Percentiles rank a stretch among this genome's conserved stretches.
Conservation (phyloP, 1,140 invertebrate genomes). For the Aphidius gifuensis region DNA sequence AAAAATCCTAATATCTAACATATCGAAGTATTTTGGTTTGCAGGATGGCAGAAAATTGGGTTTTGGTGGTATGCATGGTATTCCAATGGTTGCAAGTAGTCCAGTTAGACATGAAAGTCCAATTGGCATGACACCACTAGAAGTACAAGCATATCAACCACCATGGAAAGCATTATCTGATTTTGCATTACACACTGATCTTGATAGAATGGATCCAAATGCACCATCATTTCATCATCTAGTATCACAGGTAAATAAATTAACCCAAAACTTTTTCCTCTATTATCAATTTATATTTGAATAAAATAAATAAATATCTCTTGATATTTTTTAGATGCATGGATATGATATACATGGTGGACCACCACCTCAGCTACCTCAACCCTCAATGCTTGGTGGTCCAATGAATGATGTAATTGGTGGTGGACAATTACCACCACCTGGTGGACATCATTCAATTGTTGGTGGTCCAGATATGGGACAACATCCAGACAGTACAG, state of each 20-base stretch:
- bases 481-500: constrained; percentile 76
- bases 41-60: constrained; percentile 91
- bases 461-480: constrained; percentile 50
- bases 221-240: constrained; percentile 93
- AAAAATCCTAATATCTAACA: constrained; percentile 26
- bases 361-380: constrained; percentile 53
- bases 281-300: constrained; percentile 8
- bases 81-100: constrained; percentile 94
- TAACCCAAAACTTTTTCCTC: not conserved
- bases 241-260: constrained; percentile 78
- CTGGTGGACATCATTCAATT: constrained; percentile 59
- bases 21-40: constrained; percentile 47
- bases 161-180: constrained; percentile 96
- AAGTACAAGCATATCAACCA: constrained; percentile 94
- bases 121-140: constrained; percentile 78
- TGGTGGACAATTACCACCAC: constrained; percentile 51
- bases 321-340: constrained; percentile 69
- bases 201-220: constrained; percentile 80
- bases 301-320: too few relatives aligned
- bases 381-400: constrained; percentile 50
- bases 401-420: constrained; percentile 46
- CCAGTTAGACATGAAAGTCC: constrained; percentile 91
- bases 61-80: constrained; percentile 89
- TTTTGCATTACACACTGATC: constrained; percentile 90
- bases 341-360: constrained; percentile 73